These are phyloP conservation scores for Allobates femoralis DNA, from an alignment of 2,797 vertebrate genomes.

Conservation along the genomic window DNA sequence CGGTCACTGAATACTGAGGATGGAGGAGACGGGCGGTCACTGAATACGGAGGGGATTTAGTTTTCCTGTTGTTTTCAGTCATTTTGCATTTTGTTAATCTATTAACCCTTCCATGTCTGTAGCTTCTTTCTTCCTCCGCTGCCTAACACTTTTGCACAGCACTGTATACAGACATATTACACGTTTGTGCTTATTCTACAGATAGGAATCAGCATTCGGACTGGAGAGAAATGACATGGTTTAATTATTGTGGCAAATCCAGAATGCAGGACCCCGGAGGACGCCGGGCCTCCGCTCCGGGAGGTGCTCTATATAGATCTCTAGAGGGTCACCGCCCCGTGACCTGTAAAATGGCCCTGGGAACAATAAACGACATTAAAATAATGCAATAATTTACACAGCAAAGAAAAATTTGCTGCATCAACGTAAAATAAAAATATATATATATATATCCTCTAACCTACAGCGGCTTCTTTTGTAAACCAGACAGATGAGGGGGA, in stretches of 20 bases:
- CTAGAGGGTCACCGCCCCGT: conserved; percentile 17
- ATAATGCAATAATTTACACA: conserved; percentile 69
- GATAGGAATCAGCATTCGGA: background rate
- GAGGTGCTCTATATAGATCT: conserved; percentile 5
- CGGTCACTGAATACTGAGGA: too few relatives aligned
- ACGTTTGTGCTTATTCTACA: background rate
- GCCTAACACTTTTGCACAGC: too few relatives aligned
- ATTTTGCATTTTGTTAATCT: too few relatives aligned
- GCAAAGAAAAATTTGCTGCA: conserved; percentile 69
- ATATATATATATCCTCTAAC: conserved; percentile 64
- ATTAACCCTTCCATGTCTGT: too few relatives aligned
- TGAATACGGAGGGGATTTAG: too few relatives aligned
- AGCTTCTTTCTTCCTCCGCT: too few relatives aligned
- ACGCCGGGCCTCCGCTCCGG: background rate
- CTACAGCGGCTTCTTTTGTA: conserved; percentile 55
- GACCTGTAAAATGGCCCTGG: conserved; percentile 38
- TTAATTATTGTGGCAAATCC: background rate
- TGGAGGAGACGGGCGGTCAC: too few relatives aligned
- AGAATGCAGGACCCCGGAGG: background rate
- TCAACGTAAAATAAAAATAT: conserved; percentile 67
- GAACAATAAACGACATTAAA: conserved; percentile 61
- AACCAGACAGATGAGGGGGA: conserved; percentile 45
- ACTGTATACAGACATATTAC: too few relatives aligned
- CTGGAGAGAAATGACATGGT: conserved; percentile 26
- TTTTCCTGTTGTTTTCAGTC: too few relatives aligned